phyloP scores from a whole-genome alignment of 1,140 invertebrate species.

The Ylistrum balloti region DNA sequence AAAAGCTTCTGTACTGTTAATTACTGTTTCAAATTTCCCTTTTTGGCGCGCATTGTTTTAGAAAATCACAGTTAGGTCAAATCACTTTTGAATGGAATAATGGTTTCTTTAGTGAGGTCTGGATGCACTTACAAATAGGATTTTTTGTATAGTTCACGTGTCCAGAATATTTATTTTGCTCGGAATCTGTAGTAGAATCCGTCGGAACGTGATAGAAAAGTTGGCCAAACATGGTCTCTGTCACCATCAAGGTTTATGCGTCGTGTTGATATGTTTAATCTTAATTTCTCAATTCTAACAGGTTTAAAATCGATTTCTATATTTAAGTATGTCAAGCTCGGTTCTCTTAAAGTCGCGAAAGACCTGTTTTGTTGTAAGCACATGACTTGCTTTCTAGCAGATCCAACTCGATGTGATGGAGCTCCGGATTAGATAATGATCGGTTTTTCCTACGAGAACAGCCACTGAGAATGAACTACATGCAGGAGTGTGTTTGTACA shows the following conservation, averaged over 20 bases:
- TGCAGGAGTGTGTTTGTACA: neutral
- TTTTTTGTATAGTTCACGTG: no score
- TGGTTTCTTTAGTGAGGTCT: no score
- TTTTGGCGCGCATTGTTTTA: no score
- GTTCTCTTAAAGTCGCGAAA: neutral
- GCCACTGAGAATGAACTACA: neutral
- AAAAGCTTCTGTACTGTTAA: no score
- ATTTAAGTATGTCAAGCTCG: neutral
- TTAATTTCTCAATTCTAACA: neutral
- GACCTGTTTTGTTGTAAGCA: neutral
- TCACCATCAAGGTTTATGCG: neutral
- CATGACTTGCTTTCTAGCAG: neutral
- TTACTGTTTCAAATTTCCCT: no score
- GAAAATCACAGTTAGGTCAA: no score
- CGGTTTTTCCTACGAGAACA: neutral
- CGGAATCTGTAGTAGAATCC: no score
- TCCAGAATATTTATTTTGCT: no score
- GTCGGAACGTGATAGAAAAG: no score
- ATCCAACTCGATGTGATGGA: neutral
- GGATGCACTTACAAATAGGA: no score
- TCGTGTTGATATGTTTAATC: neutral
- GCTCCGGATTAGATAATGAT: neutral
- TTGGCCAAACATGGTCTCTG: neutral
- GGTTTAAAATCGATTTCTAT: conserved; percentile 35
- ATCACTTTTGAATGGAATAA: no score